Evolutionary conservation across 92 coral and sea anemone species (phyloP).

Genomic region (Pocillopora grandis): DNA sequence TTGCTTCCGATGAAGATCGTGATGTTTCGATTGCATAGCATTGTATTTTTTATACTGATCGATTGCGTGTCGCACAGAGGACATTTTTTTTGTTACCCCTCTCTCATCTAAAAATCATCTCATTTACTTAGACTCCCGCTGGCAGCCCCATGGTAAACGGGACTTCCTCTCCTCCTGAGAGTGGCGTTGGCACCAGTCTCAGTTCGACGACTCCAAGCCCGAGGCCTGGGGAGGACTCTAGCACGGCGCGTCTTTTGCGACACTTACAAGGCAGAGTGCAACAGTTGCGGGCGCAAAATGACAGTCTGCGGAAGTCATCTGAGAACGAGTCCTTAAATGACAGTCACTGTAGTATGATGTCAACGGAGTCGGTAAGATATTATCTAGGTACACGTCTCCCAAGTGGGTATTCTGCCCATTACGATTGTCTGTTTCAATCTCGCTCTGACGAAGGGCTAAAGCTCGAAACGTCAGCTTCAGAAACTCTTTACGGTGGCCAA

Average conservation of each 20-base stretch:
- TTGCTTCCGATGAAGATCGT: too few species aligned
- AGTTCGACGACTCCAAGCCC: conserved; percentile 82
- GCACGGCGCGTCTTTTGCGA: conserved; percentile 87
- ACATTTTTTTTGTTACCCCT: too few species aligned
- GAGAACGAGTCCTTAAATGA: conserved; percentile 83
- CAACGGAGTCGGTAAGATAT: conserved; percentile 53
- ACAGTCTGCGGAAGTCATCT: conserved; percentile 79
- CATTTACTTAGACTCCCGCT: conserved; percentile 56
- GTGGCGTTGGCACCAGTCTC: conserved; percentile 87
- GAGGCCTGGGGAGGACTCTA: conserved; percentile 80
- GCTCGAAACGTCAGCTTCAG: too few species aligned
- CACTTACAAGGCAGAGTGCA: conserved; percentile 98
- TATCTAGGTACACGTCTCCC: not conserved
- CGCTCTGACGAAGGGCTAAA: too few species aligned
- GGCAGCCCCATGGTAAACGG: conserved; percentile 88
- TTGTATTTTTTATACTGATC: too few species aligned
- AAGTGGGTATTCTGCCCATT: too few species aligned
- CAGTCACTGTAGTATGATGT: conserved; percentile 74
- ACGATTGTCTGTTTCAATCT: too few species aligned
- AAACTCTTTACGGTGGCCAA: too few species aligned
- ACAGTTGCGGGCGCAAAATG: conserved; percentile 95
- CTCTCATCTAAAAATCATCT: not conserved
- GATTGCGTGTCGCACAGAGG: too few species aligned
- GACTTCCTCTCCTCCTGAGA: conserved; percentile 65
- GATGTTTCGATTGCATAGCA: too few species aligned